Evolutionary conservation across 2,113 vertebrate genomes (phyloP), one percentile per base, ranked within the genome.

Genomic region (Varanus komodoensis): DNA sequence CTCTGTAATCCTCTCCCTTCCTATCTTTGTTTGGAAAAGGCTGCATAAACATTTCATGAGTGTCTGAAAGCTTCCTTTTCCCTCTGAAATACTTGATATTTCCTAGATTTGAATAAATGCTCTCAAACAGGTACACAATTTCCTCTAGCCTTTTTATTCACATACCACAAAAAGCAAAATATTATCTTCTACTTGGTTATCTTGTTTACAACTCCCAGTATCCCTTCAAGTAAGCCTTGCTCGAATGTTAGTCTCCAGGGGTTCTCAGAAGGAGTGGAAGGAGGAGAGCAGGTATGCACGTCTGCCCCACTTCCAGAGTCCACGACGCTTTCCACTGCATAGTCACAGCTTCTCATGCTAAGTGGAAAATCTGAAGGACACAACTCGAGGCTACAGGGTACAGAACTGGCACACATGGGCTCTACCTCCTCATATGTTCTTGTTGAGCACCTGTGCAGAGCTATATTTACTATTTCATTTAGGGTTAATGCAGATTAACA

Each of bases 161-260:
- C 91, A 95, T 94, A 75, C 91, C 92, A 95, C 93, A 92, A 93
- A 88, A 94, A 32, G 89, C 89, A 91, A 95, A 89, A 92, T 91
- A 64, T 92, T 82, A 14, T 93, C 86, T 88, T 77, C 3, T 61
- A 82, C 14, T 87, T 84, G 89, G 44, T 91, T 82, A 93, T 87
- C 34, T 52, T 73, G 38, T 71, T 61, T 68, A 90, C 90, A 93
- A 11, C 8, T 25, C 1, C 38, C 92, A 87, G 94, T 92, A 85
- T 93, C 0, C 61, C 89, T 89, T 67, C 91, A 61, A 27, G 73
- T 68, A 27, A 67, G 21, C 21, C 38, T 25, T 48, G 34, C 38
- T 68, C 38, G 68, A 68, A 25, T 21, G 48, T 84, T 68, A 14
- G 12, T 84, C 38, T 14, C 38, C 64, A 27, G 15, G 64, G 14